Percentiles rank a stretch among this genome's conserved stretches.
Conservation (phyloP, 2,888 invertebrate genomes). For the Smittia aterrima region DNA sequence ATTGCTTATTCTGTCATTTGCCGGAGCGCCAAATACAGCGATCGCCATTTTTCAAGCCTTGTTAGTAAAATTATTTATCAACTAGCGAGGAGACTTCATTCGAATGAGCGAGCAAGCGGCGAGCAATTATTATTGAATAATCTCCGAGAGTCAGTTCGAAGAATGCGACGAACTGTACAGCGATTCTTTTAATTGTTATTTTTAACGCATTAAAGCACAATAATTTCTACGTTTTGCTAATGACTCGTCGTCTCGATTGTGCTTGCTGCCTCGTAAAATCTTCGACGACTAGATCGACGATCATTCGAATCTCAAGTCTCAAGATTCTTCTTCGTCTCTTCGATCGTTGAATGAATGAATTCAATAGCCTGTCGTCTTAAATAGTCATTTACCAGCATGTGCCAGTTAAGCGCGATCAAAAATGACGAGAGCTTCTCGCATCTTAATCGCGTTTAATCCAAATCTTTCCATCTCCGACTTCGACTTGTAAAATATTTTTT, state of each 20-base stretch:
- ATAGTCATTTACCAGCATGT: neutral
- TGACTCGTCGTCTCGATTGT: neutral
- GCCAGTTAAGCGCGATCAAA: neutral
- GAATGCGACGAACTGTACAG: too few species aligned
- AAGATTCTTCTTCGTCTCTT: neutral
- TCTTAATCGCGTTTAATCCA: neutral
- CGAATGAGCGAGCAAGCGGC: neutral
- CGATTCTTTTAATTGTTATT: neutral
- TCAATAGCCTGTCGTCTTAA: constrained; percentile 22
- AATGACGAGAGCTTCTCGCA: neutral
- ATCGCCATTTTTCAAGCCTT: constrained; percentile 2
- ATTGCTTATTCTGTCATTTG: neutral
- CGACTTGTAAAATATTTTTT: neutral
- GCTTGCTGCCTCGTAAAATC: too few species aligned
- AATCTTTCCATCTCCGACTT: neutral
- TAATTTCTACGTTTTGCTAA: neutral
- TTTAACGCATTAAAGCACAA: constrained; percentile 9
- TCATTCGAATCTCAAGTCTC: neutral
- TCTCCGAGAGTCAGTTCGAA: neutral
- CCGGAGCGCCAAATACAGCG: neutral
- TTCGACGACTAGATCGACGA: too few species aligned
- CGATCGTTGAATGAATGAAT: neutral
- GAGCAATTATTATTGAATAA: constrained; percentile 9
- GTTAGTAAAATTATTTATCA: constrained; percentile 5
- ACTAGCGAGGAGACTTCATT: neutral